These are phyloP conservation scores for Odontophorus gujanensis DNA, from an alignment of 2,113 vertebrate genomes.

Conservation along the genomic window DNA sequence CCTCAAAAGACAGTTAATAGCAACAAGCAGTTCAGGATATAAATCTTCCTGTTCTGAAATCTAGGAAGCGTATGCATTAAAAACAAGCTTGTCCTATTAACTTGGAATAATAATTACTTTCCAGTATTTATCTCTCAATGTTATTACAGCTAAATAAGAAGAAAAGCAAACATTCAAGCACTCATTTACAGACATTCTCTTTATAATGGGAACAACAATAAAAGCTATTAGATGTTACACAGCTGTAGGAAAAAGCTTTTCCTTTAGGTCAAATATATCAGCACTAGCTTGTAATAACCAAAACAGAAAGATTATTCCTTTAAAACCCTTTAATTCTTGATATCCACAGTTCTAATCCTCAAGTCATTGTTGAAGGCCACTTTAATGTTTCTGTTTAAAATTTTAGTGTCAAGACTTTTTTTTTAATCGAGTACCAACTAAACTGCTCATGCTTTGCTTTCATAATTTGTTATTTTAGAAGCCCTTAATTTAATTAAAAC, in stretches of 20 bases:
- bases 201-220: conserved; percentile 49
- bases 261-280: conserved; percentile 52
- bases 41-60: conserved; percentile 30
- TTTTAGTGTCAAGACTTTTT: conserved; percentile 13
- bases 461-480: conserved; percentile 51
- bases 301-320: conserved; percentile 21
- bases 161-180: conserved; percentile 21
- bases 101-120: conserved; percentile 32
- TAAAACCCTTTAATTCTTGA: conserved; percentile 50
- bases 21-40: neutral
- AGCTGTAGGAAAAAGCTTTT: conserved; percentile 35
- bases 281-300: conserved; percentile 31
- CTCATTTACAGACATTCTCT: conserved; percentile 20
- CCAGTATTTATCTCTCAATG: neutral
- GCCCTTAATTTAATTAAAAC: conserved; percentile 70
- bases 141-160: neutral
- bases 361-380: conserved; percentile 43
- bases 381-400: conserved; percentile 48
- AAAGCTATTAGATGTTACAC: conserved; percentile 13
- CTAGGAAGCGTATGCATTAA: neutral
- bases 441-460: conserved; percentile 48
- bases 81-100: conserved; percentile 18
- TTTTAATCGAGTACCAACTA: neutral
- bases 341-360: conserved; percentile 48
- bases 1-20: neutral